These are phyloP conservation scores for Ormyrus pomaceus DNA, from an alignment of 2,888 invertebrate genomes.

Conservation along the genomic window DNA sequence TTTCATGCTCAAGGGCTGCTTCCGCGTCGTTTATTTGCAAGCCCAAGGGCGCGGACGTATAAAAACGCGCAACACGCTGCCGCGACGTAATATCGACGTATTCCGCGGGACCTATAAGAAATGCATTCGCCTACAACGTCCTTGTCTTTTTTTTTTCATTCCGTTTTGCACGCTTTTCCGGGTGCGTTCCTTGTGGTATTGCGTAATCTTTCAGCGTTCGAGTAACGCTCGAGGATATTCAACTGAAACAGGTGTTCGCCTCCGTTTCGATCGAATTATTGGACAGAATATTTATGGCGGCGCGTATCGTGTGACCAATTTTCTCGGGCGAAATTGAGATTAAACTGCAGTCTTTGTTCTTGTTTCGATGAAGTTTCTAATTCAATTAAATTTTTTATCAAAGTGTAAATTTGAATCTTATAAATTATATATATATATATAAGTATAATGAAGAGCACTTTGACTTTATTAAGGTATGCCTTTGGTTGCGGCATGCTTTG, in stretches of 20 bases:
- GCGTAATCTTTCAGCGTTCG: neutral
- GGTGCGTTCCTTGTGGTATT: neutral
- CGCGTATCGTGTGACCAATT: no score
- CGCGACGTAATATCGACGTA: neutral
- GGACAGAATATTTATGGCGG: neutral
- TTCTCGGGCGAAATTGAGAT: no score
- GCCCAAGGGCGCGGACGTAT: neutral
- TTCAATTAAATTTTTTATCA: no score
- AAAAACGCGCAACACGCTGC: neutral
- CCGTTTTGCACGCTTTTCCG: neutral
- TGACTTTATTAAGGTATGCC: no score
- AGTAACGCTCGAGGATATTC: neutral
- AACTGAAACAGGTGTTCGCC: neutral
- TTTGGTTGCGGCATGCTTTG: no score
- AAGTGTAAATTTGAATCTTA: no score
- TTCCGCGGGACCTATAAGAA: slow-evolving; percentile 1
- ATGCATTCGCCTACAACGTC: neutral
- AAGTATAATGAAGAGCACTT: no score
- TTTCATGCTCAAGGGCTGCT: neutral
- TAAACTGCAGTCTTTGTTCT: no score
- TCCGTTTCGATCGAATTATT: neutral
- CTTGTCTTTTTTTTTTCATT: slow-evolving; percentile 22
- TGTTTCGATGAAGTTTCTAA: no score
- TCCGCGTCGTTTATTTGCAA: neutral
- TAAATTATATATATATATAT: no score